A percentile compares a stretch with the other conserved stretches of the same genome.
Evolutionary conservation across 2,797 vertebrate species (phyloP).

Genomic region (Hydrophis major): DNA sequence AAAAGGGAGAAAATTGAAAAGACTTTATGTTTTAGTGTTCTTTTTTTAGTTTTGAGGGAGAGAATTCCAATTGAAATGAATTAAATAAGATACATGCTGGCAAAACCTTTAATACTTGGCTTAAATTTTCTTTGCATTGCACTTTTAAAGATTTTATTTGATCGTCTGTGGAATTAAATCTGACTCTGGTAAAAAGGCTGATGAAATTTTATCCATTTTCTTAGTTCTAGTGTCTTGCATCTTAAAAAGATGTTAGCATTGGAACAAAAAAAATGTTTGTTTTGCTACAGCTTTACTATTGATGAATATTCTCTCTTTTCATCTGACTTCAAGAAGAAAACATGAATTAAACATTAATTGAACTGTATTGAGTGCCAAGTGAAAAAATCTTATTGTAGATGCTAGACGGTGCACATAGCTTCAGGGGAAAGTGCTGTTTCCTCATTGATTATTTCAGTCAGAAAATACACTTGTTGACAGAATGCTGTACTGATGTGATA

Average conservation of each 20-base stretch:
- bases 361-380: slow-evolving; percentile 57
- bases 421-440: slow-evolving; percentile 51
- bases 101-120: neutral
- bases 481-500: slow-evolving; percentile 47
- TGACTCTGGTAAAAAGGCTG: slow-evolving; percentile 18
- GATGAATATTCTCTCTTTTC: slow-evolving; percentile 63
- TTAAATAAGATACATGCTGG: neutral
- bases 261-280: slow-evolving; percentile 56
- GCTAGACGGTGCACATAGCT: slow-evolving; percentile 53
- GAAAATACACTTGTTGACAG: slow-evolving; percentile 62
- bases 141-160: slow-evolving; percentile 38
- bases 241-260: slow-evolving; percentile 48
- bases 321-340: slow-evolving; percentile 62
- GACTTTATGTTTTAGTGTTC: neutral
- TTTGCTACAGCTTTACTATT: slow-evolving; percentile 53
- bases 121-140: slow-evolving; percentile 18
- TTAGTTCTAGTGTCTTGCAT: slow-evolving; percentile 17
- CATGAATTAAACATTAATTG: slow-evolving; percentile 73
- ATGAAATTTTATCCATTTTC: slow-evolving; percentile 45
- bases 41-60: neutral
- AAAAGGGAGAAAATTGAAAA: neutral
- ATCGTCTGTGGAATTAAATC: slow-evolving; percentile 33
- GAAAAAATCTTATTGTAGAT: slow-evolving; percentile 59
- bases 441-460: slow-evolving; percentile 59
- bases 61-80: slow-evolving; percentile 23